phyloP scores from a whole-genome alignment of 1,140 invertebrate genomes.

The Drosophila chauvacae region DNA sequence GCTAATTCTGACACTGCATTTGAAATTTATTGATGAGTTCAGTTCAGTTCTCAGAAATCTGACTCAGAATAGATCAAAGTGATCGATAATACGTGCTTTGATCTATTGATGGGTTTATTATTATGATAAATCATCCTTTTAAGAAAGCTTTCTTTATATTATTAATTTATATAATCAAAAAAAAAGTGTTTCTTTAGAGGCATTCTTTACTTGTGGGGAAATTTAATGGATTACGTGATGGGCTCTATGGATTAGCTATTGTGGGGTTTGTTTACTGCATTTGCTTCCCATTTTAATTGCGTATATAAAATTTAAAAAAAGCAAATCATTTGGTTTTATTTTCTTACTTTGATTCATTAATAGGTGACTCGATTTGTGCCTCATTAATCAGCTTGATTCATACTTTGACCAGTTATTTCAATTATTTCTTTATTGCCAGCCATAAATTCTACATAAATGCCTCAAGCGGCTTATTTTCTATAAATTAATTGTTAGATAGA shows the following conservation, averaged over 20 bases:
- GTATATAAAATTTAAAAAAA: background rate
- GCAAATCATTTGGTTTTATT: background rate
- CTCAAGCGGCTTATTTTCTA: background rate
- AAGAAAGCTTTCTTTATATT: background rate
- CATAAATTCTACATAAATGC: background rate
- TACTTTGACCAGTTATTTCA: background rate
- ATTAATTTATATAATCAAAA: background rate
- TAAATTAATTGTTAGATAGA: background rate
- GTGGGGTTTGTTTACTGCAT: background rate
- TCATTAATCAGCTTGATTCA: background rate
- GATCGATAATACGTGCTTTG: slow-evolving; percentile 8
- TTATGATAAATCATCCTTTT: background rate
- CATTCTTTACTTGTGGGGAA: background rate
- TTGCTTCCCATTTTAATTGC: background rate
- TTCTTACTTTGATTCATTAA: background rate
- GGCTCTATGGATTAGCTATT: slow-evolving; percentile 2
- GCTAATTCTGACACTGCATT: slow-evolving; percentile 12
- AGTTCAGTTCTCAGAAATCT: background rate
- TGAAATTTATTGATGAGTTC: slow-evolving; percentile 14
- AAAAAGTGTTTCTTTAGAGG: background rate
- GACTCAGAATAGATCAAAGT: background rate
- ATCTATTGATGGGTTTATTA: slow-evolving; percentile 24
- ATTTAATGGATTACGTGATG: slow-evolving; percentile 7
- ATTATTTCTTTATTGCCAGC: background rate
- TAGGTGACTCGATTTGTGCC: background rate